Evolutionary conservation across 64 coral and sea anemone species (phyloP), one percentile per base, ranked within the genome.

Genomic region (Montipora sp.): DNA sequence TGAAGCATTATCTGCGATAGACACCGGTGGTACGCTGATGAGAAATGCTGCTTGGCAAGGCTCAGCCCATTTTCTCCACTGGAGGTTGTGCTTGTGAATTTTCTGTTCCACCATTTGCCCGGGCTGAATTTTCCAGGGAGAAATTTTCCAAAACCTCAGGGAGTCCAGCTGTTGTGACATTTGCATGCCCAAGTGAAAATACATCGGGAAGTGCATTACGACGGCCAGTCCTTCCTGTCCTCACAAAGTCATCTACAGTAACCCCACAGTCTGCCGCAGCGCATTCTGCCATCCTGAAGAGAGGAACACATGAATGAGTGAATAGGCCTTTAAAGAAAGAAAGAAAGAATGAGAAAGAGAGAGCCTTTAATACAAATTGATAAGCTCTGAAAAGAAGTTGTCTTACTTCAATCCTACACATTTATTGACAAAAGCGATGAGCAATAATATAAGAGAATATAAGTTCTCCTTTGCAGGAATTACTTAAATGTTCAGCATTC

Each of bases 201-300:
- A 97, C 84, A 47, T 97, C 92, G 13, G 95, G 95, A 43, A 97
- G 87, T 55, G 95, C 95, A 94, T 97, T 97, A 12, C 95, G 87
- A 19, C 95, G 75, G 4, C 95, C 95, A 65, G 95, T 94, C 3
- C 95, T 78, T 77, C 95, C 95, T 83, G 95, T 87, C 72, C 95
- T 91, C 0, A 97, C 95, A 92, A 97, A 97, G 76, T 94, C 92
- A 47, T 97, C 89, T 44, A 97, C 58, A 12, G 46, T 70, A 9
- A 94, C 49, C 57, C 94, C 84, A 81, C 95, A 97, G 48, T 97
- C 95, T 18, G 88, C 3, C 5, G 92, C 21, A 71, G 90, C 80
- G 88, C 95, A 97, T 81, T 97, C 95, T 18, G 92, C 95, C 95
- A 97, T 97, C 59, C 59, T 88, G 85, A 20, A 59, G 77, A 7